Percentiles rank a stretch among this genome's conserved stretches.
Conservation (phyloP, 2,888 invertebrate genomes). For the Entomobrya proxima region DNA sequence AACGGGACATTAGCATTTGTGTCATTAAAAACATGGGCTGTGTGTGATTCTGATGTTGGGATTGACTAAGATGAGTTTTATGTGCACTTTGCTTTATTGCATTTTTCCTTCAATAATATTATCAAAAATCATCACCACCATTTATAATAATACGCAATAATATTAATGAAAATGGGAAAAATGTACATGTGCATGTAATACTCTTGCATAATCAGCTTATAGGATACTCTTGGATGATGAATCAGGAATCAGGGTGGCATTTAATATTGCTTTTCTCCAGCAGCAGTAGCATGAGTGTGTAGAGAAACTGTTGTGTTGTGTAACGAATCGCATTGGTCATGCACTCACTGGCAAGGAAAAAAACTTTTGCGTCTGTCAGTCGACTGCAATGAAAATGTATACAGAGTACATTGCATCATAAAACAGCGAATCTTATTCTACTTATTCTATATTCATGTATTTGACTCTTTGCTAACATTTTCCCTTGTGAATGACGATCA, state of each 20-base stretch:
- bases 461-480: constrained; percentile 42
- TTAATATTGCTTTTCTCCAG: constrained; percentile 52
- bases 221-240: neutral
- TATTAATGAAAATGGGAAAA: constrained; percentile 27
- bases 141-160: neutral
- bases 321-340: constrained; percentile 62
- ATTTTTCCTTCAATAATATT: constrained; percentile 43
- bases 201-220: constrained; percentile 53
- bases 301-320: constrained; percentile 43
- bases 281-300: neutral
- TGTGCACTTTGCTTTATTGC: constrained; percentile 58
- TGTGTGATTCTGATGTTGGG: neutral
- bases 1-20: neutral
- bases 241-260: constrained; percentile 34
- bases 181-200: constrained; percentile 21
- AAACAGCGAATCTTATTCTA: constrained; percentile 29
- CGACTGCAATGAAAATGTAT: neutral
- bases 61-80: neutral
- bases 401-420: neutral
- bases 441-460: constrained; percentile 58
- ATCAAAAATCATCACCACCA: constrained; percentile 21
- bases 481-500: constrained; percentile 3
- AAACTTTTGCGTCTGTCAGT: neutral
- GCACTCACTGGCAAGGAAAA: constrained; percentile 4
- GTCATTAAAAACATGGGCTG: neutral